A percentile compares a stretch with the other conserved stretches of the same genome.
Evolutionary conservation across 2,113 vertebrate species (phyloP).

Genomic region (Nibea albiflora): DNA sequence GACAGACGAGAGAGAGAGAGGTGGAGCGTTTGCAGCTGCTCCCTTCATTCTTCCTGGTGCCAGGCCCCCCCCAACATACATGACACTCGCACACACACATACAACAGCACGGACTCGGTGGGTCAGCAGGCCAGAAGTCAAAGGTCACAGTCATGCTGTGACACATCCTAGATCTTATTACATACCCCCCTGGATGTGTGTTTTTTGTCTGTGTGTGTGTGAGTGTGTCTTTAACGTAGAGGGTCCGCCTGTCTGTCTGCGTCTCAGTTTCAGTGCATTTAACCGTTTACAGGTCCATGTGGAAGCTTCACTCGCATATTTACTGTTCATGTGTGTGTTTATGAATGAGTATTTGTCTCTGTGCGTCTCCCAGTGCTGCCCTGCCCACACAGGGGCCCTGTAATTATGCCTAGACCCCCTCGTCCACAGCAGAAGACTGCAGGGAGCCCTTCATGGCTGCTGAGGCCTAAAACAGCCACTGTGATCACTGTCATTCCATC

Average conservation of each 20-base stretch:
- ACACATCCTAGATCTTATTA: constrained; percentile 73
- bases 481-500: constrained; percentile 18
- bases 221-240: neutral
- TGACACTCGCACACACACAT: constrained; percentile 39
- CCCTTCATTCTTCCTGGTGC: constrained; percentile 54
- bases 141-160: constrained; percentile 60
- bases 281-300: constrained; percentile 51
- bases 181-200: constrained; percentile 20
- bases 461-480: constrained; percentile 14
- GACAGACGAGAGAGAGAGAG: neutral
- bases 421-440: constrained; percentile 49
- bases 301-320: constrained; percentile 36
- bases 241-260: constrained; percentile 4
- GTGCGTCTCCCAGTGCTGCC: constrained; percentile 49
- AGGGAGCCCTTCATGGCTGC: constrained; percentile 29
- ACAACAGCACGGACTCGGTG: constrained; percentile 38
- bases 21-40: constrained; percentile 72
- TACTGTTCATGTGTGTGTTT: constrained; percentile 47
- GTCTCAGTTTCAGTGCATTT: constrained; percentile 6
- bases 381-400: constrained; percentile 63
- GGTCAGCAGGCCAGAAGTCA: constrained; percentile 58
- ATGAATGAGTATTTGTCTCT: constrained; percentile 34
- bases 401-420: constrained; percentile 71
- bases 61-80: constrained; percentile 36
- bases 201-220: constrained; percentile 10